Evolutionary conservation across 64 coral and sea anemone genomes (phyloP).

Genomic region (Orbicella faveolata): DNA sequence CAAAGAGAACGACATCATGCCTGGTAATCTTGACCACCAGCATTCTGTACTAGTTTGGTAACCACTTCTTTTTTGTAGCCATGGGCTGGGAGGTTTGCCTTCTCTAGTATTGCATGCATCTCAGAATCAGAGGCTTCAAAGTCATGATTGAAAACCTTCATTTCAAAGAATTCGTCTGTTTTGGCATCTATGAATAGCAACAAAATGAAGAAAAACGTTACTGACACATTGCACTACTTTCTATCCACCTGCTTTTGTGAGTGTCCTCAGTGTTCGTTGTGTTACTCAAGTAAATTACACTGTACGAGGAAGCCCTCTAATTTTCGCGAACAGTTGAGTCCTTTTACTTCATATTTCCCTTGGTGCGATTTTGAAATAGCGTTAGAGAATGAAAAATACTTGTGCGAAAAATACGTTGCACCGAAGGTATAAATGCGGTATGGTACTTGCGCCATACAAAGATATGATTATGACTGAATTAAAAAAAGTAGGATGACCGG

Average conservation of each 20-base stretch:
- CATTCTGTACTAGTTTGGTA: neutral
- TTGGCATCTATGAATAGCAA: neutral
- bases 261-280: too few species aligned
- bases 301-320: neutral
- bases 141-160: conserved; percentile 6
- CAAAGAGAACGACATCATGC: neutral
- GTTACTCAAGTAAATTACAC: too few species aligned
- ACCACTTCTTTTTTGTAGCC: conserved; percentile 32
- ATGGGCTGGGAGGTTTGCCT: conserved; percentile 5
- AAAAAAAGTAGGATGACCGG: too few species aligned
- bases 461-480: too few species aligned
- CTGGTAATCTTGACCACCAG: neutral
- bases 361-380: too few species aligned
- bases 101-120: conserved; percentile 9
- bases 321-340: too few species aligned
- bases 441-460: too few species aligned
- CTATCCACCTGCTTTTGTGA: too few species aligned
- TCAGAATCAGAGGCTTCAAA: neutral
- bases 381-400: too few species aligned
- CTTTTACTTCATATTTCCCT: too few species aligned
- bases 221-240: neutral
- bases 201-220: neutral
- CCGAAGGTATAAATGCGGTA: too few species aligned
- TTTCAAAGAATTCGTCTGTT: neutral
- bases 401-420: too few species aligned